Conservation (phyloP, 2,888 invertebrate genomes). For the Anaspis maculata region DNA sequence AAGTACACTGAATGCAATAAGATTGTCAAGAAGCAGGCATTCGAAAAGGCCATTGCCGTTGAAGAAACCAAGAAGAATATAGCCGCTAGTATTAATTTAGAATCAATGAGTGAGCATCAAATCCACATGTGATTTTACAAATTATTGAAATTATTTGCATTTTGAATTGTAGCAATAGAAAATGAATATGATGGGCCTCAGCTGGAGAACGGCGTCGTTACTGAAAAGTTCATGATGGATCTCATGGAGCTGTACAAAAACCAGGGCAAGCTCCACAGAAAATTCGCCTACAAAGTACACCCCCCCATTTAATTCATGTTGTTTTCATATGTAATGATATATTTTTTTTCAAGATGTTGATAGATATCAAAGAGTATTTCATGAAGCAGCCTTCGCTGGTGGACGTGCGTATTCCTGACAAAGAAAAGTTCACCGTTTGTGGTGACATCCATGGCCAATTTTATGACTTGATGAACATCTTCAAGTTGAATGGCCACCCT, state of each 20-base stretch:
- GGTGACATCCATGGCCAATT: conserved; percentile 99
- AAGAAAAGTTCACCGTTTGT: conserved; percentile 93
- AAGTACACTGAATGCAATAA: conserved; percentile 94
- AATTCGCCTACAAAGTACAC: conserved; percentile 97
- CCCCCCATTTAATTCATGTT: too few relatives aligned
- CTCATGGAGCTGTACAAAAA: conserved; percentile 84
- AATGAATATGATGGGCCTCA: conserved; percentile 89
- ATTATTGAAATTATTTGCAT: conserved; percentile 1
- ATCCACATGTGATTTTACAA: background rate
- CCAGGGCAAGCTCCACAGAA: conserved; percentile 89
- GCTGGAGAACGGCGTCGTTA: conserved; percentile 81
- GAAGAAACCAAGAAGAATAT: conserved; percentile 82
- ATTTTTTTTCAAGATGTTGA: conserved; percentile 78
- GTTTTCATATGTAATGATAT: too few relatives aligned
- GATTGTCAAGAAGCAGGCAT: conserved; percentile 89
- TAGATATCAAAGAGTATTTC: conserved; percentile 81
- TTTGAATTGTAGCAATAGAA: conserved; percentile 68
- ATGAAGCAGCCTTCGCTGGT: conserved; percentile 80
- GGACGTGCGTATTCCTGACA: conserved; percentile 78
- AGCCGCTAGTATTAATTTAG: conserved; percentile 81
- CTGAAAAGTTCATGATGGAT: conserved; percentile 78
- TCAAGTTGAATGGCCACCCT: conserved; percentile 92
- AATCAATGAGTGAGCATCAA: conserved; percentile 71
- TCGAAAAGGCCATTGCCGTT: conserved; percentile 93
- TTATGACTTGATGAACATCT: conserved; percentile 97